A percentile compares a stretch with the other conserved stretches of the same genome.
Evolutionary conservation across 2,797 vertebrate species (phyloP).

Genomic region (Mormyrus hasselquistii): DNA sequence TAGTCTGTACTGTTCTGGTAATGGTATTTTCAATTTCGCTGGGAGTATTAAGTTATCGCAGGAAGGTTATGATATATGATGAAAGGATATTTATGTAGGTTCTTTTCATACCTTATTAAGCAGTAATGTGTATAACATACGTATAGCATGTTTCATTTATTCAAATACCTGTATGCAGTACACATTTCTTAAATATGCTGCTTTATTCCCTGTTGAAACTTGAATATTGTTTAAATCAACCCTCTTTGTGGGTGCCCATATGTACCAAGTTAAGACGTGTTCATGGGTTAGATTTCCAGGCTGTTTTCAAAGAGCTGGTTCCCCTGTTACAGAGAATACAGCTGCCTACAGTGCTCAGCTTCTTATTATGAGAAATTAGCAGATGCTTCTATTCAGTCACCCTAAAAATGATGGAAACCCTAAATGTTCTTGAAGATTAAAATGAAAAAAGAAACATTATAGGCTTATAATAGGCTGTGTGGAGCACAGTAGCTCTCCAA

Average conservation of each 20-base stretch:
- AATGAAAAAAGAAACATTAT: not conserved
- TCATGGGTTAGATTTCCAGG: not conserved
- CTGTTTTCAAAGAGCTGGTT: not conserved
- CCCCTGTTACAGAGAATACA: not conserved
- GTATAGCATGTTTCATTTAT: not conserved
- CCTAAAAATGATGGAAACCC: not conserved
- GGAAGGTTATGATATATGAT: not conserved
- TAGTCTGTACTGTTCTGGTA: not conserved
- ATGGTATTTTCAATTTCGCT: not conserved
- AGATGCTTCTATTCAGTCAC: not conserved
- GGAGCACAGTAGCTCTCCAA: not conserved
- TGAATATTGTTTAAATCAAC: not conserved
- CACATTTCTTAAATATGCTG: not conserved
- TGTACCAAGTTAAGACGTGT: not conserved
- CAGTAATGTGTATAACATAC: not conserved
- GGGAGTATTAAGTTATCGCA: not conserved
- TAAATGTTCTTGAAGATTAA: not conserved
- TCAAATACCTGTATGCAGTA: not conserved
- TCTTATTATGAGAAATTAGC: not conserved
- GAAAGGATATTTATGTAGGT: not conserved
- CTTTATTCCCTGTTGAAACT: not conserved
- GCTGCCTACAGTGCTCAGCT: not conserved
- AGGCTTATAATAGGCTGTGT: not conserved
- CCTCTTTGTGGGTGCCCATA: not conserved
- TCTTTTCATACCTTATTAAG: not conserved